These are phyloP conservation scores for Drosophila incognita DNA, from an alignment of 2,888 invertebrate genomes.

Conservation along the genomic window DNA sequence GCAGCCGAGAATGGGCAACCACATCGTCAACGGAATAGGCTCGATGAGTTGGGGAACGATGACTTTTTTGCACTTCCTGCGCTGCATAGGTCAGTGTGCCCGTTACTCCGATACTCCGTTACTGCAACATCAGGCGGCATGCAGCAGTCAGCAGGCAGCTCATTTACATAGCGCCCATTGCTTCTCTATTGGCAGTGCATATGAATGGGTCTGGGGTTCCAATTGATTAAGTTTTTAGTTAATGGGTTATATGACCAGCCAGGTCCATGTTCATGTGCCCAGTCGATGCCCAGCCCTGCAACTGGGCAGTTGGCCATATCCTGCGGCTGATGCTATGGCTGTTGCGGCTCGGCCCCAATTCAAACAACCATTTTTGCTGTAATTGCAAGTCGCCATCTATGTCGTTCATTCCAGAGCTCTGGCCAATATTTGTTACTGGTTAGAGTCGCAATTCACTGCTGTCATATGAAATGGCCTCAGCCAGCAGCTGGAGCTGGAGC, in stretches of 20 bases:
- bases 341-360: constrained; percentile 25
- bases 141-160: constrained; percentile 1
- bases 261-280: constrained; percentile 15
- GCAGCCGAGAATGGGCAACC: constrained; percentile 44
- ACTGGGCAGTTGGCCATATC: constrained; percentile 43
- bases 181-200: constrained; percentile 40
- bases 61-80: constrained; percentile 15
- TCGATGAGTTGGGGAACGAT: neutral
- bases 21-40: constrained; percentile 22
- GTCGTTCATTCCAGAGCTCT: constrained; percentile 46
- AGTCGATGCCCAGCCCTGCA: constrained; percentile 20
- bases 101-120: constrained; percentile 8
- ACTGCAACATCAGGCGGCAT: neutral
- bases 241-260: constrained; percentile 80
- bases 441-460: constrained; percentile 72
- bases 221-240: constrained; percentile 83
- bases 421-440: constrained; percentile 74
- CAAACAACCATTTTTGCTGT: constrained; percentile 76
- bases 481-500: neutral
- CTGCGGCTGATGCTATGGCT: constrained; percentile 42
- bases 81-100: constrained; percentile 15
- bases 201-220: constrained; percentile 72
- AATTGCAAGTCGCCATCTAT: constrained; percentile 74
- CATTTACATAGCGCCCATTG: constrained; percentile 42
- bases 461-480: constrained; percentile 59